Base-by-base conservation (phyloP, 1,140 invertebrate genomes). In the Panagrolaimus sp. region DNA sequence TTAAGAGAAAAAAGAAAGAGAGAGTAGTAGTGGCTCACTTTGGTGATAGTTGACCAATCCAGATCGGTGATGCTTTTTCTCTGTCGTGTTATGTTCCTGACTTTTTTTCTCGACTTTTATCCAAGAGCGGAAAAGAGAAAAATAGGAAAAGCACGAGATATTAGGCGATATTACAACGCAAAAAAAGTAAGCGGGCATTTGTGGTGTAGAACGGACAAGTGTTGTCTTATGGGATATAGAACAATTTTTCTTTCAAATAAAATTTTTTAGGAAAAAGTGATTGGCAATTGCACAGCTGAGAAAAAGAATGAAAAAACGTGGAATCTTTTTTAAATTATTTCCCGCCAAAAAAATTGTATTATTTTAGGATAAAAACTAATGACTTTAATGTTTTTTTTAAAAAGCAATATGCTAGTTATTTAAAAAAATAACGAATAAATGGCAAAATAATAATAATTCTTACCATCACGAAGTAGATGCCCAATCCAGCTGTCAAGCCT, bases 401-500 rank as follows among this genome's bases (percentile, higher is more conserved):
- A 38, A 38, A 38, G 31, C 31, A 38, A 38, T 38, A 38, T 38
- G 31, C 7, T 38, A 4, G 31, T 38, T 38, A 38, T 38, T 38
- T 4, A 38, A 38, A 38, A 38, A 38, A 7, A 38, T 38, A 65
- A 42, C 1, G 7, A 13, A 14, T 38, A 4, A 16, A 45, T 38
- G 20, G 11, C 16, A 65, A 42, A 65, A n/a, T n/a, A n/a, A n/a
- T n/a, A 44, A 25, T 47, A 23, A 23, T 9, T 31, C 66, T 23
- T 43, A 67, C 66, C 66, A 64, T 67, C 48, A 20, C 57, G 53
- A 51, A 67, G 47, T 31, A 67, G 65, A 43, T 43, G 20, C 25
- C 66, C 66, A 13, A 67, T 67, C 66, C 66, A 67, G 16, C 43
- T 46, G 16, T 67, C 66, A 31, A 67, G 47, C 23, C 51, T 25